Evolutionary conservation across 2,888 invertebrate species (phyloP).

Genomic region (Phaedon cochleariae): DNA sequence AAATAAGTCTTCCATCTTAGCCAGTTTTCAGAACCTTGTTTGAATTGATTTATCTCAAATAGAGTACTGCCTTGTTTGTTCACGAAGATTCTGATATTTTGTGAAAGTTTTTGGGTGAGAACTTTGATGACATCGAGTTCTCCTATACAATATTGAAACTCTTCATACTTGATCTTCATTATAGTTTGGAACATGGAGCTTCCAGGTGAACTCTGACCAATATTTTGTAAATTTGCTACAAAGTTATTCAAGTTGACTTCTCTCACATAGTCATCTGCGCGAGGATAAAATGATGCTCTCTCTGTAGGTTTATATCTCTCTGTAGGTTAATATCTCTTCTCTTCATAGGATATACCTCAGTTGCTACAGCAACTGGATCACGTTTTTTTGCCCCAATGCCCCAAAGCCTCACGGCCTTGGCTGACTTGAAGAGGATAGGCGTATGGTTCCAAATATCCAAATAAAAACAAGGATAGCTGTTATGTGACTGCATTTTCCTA

Average conservation of each 20-base stretch:
- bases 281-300: neutral
- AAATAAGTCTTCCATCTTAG: neutral
- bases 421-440: neutral
- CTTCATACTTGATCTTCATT: neutral
- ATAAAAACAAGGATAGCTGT: conserved; percentile 7
- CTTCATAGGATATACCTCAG: neutral
- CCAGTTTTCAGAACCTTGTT: neutral
- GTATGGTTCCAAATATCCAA: neutral
- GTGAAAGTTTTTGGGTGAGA: neutral
- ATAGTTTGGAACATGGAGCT: neutral
- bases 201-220: neutral
- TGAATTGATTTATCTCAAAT: neutral
- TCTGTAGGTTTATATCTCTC: neutral
- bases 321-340: too few species aligned
- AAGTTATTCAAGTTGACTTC: neutral
- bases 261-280: neutral
- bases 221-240: neutral
- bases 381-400: neutral
- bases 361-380: neutral
- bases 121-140: neutral
- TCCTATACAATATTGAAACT: neutral
- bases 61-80: neutral
- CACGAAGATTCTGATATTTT: too few species aligned
- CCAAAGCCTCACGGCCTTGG: neutral
- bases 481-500: conserved; percentile 13